Conservation (phyloP, 2,888 invertebrate species). For the Iselma pallidipennis region DNA sequence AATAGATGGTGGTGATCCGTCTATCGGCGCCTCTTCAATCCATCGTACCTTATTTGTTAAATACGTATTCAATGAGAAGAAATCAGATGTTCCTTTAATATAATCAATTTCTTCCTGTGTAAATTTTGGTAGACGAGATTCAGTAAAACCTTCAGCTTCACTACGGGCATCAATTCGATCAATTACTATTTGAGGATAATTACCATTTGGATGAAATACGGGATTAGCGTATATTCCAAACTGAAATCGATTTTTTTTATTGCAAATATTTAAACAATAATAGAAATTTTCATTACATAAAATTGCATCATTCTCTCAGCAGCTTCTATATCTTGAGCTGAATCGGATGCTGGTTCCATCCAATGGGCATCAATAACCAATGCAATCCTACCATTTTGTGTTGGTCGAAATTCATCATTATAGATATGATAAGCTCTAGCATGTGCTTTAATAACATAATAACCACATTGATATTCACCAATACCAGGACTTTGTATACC, state of each 20-base stretch:
- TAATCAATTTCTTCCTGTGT: constrained; percentile 61
- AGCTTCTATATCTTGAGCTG: constrained; percentile 57
- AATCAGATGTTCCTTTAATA: constrained; percentile 61
- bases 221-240: constrained; percentile 70
- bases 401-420: constrained; percentile 59
- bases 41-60: constrained; percentile 54
- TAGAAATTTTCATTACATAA: constrained; percentile 52
- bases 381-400: constrained; percentile 61
- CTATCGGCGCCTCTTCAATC: constrained; percentile 9
- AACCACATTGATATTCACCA: constrained; percentile 64
- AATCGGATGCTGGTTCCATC: constrained; percentile 58
- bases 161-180: constrained; percentile 59
- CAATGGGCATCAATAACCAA: constrained; percentile 61
- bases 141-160: constrained; percentile 59
- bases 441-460: constrained; percentile 67
- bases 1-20: constrained; percentile 1
- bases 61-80: constrained; percentile 64
- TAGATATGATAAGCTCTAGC: constrained; percentile 66
- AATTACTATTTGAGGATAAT: constrained; percentile 68
- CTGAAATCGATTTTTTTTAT: too few species aligned
- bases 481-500: constrained; percentile 56
- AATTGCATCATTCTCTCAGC: constrained; percentile 60
- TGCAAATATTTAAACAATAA: constrained; percentile 3
- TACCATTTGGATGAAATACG: constrained; percentile 58
- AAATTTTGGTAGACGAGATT: constrained; percentile 66